A percentile compares a stretch with the other conserved stretches of the same genome.
These are phyloP conservation scores for Sciaenops ocellatus DNA, from an alignment of 2,797 vertebrate genomes.

Conservation along the genomic window DNA sequence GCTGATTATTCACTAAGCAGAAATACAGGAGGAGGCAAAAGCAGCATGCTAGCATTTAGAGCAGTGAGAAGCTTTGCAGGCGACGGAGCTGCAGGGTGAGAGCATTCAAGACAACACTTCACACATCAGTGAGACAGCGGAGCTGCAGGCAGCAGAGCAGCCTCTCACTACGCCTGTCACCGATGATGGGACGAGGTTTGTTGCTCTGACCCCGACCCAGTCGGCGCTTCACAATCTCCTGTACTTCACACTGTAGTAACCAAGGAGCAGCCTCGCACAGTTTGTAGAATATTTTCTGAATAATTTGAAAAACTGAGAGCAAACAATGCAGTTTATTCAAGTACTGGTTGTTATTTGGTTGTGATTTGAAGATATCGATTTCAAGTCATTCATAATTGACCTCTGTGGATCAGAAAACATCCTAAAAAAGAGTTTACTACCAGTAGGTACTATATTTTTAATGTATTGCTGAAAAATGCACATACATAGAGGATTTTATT, in stretches of 20 bases:
- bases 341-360: neutral
- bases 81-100: conserved; percentile 51
- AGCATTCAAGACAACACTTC: conserved; percentile 62
- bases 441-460: neutral
- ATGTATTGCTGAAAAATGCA: neutral
- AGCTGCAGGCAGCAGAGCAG: conserved; percentile 53
- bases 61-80: conserved; percentile 38
- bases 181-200: conserved; percentile 52
- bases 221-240: conserved; percentile 27
- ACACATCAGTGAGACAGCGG: conserved; percentile 70
- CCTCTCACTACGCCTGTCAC: conserved; percentile 41
- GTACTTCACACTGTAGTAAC: conserved; percentile 14
- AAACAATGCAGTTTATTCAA: neutral
- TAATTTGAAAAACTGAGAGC: neutral
- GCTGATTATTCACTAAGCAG: conserved; percentile 50
- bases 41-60: conserved; percentile 51
- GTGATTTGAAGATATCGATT: neutral
- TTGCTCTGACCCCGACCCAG: conserved; percentile 52
- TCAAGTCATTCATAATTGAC: neutral
- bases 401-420: neutral
- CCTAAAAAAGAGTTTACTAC: no score
- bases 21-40: conserved; percentile 42
- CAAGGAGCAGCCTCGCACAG: neutral
- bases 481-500: no score
- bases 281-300: neutral